Percentiles rank a stretch among this genome's conserved stretches.
Conservation (phyloP, 1,140 invertebrate genomes). For the Oscheius sp. region DNA sequence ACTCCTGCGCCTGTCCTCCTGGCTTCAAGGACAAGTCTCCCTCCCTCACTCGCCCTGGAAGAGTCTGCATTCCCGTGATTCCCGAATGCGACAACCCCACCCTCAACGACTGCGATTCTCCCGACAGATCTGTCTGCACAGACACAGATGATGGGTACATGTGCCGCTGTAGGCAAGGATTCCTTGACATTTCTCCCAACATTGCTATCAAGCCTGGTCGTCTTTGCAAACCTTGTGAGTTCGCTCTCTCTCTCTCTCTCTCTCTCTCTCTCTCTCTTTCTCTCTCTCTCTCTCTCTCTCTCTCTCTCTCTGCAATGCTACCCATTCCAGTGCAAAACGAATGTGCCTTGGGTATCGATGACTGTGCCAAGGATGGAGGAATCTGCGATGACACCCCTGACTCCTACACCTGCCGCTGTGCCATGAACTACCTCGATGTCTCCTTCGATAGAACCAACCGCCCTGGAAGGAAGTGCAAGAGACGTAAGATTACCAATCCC, state of each 20-base stretch:
- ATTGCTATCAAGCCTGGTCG: slow-evolving; percentile 53
- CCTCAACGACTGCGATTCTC: slow-evolving; percentile 59
- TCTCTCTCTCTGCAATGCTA: slow-evolving; percentile 11
- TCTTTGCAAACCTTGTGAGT: slow-evolving; percentile 55
- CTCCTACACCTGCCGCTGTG: slow-evolving; percentile 47
- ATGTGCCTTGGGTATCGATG: slow-evolving; percentile 54
- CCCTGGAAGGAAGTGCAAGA: slow-evolving; percentile 60
- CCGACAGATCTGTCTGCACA: slow-evolving; percentile 57
- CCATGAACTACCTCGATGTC: slow-evolving; percentile 57
- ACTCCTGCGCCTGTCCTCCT: slow-evolving; percentile 52
- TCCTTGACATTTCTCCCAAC: slow-evolving; percentile 60
- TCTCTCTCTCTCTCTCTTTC: slow-evolving; percentile 23
- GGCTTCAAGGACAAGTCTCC: slow-evolving; percentile 48
- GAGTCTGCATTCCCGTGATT: slow-evolving; percentile 60
- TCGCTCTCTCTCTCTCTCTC: too few relatives aligned
- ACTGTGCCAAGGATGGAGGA: slow-evolving; percentile 56
- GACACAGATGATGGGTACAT: slow-evolving; percentile 59
- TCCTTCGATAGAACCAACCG: slow-evolving; percentile 52
- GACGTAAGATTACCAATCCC: slow-evolving; percentile 42
- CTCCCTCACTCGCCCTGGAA: slow-evolving; percentile 28
- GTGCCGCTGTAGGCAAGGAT: slow-evolving; percentile 54
- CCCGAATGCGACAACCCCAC: slow-evolving; percentile 60
- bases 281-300: slow-evolving; percentile 18
- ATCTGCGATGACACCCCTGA: slow-evolving; percentile 61
- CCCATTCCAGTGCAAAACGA: slow-evolving; percentile 53